phyloP scores from a whole-genome alignment of 2,113 vertebrate genomes.

The Hucho hucho region DNA sequence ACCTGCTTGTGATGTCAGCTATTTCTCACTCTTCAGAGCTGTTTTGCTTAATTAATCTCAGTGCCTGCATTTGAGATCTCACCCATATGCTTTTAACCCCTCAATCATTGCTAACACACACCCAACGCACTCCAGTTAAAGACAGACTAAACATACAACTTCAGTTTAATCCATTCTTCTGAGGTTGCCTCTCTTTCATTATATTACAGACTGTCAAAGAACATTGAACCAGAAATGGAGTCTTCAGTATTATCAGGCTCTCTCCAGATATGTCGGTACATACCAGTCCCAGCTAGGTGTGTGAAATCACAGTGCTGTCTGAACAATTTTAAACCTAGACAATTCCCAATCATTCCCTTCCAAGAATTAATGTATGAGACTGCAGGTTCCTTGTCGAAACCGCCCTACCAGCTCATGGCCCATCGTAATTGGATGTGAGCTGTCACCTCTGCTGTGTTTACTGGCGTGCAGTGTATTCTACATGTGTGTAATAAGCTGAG shows the following conservation, averaged over 20 bases:
- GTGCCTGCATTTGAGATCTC: background rate
- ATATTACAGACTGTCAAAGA: background rate
- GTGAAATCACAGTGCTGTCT: background rate
- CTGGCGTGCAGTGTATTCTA: no score
- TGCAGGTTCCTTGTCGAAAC: background rate
- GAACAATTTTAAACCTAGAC: background rate
- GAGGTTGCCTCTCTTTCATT: background rate
- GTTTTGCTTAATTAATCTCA: slow-evolving; percentile 25
- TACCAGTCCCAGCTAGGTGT: background rate
- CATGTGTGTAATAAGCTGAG: background rate
- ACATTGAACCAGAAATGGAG: background rate
- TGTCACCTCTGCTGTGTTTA: no score
- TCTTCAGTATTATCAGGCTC: background rate
- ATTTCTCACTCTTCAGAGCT: slow-evolving; percentile 4
- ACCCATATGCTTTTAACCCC: background rate
- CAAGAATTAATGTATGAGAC: background rate
- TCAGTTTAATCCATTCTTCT: background rate
- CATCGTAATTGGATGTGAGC: no score
- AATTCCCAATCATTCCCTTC: background rate
- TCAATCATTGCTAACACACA: background rate
- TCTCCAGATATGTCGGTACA: background rate
- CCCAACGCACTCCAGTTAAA: no score
- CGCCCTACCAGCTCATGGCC: background rate
- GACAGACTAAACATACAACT: background rate
- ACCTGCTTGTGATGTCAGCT: slow-evolving; percentile 11